Evolutionary conservation across 2,888 invertebrate genomes (phyloP), one percentile per base, ranked within the genome.

Genomic region (Calameuta idolon): DNA sequence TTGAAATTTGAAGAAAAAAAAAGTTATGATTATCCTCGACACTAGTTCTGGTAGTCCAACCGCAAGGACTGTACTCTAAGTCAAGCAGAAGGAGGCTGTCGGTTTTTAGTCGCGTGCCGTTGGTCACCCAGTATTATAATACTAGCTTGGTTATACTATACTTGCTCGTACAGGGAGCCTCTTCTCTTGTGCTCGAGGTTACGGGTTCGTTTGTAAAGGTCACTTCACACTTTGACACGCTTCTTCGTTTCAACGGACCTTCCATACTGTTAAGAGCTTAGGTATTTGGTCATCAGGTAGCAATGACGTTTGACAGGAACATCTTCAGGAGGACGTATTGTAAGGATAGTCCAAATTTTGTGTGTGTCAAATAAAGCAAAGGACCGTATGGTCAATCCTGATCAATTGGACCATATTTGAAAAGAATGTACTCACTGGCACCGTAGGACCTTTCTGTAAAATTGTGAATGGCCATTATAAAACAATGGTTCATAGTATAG

Each of bases 101-200:
- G 71, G 71, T 71, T 71, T 55, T 71, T 71, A 34, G 71, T 71
- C 71, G 71, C 71, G 71, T 71, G 71, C 71, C 71, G 71, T 71
- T 71, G 71, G 71, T 71, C 71, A 31, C 71, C 71, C 71, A 55
- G 71, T 71, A 71, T 71, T 34, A 34, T 71, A 34, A 71, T 71
- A 71, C 71, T 34, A 34, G 33, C 71, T 31, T 71, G 71, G 71
- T 31, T 34, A 71, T 33, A 71, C 33, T 71, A 71, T 71, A 71
- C 71, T 34, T 12, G 74, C 37, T 30, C 35, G 35, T 37, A 15
- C 12, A 15, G 37, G n/a, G 34, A 30, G 35, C 30, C 33, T 74
- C 37, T 34, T 30, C 37, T 11, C 34, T 74, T 35, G 30, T 74
- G 37, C n/a, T 23, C 74, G 34, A 74, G 74, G 74, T 23, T 34